Evolutionary conservation across 2,797 vertebrate species (phyloP).

Genomic region (Gephyroberyx darwinii): DNA sequence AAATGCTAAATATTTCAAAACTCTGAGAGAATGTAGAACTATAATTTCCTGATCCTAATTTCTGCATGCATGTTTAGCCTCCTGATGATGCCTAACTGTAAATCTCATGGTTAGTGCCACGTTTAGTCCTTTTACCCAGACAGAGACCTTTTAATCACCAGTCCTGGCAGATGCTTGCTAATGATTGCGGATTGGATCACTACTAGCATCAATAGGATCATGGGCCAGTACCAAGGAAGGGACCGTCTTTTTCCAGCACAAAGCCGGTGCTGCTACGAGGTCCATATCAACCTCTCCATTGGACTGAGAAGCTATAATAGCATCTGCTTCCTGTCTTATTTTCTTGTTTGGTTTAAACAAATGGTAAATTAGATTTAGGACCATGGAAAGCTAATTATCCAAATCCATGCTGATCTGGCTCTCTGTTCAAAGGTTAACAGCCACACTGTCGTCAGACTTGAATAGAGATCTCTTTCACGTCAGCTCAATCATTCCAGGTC

Average conservation of each 20-base stretch:
- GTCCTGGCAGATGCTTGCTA: conserved; percentile 20
- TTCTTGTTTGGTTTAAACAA: conserved; percentile 39
- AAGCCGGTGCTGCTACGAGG: neutral
- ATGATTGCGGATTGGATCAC: conserved; percentile 32
- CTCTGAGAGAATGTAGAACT: too few species aligned
- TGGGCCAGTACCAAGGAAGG: too few species aligned
- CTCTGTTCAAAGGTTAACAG: conserved; percentile 34
- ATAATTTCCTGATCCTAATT: too few species aligned
- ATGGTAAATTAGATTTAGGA: conserved; percentile 43
- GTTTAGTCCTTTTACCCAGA: conserved; percentile 54
- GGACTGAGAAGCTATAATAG: neutral
- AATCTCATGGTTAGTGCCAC: neutral
- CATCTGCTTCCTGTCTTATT: conserved; percentile 11
- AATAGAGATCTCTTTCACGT: neutral
- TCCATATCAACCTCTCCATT: conserved; percentile 12
- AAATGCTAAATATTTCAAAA: too few species aligned
- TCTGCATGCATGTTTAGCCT: neutral
- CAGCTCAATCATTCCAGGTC: neutral
- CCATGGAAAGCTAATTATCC: conserved; percentile 47
- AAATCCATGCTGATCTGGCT: conserved; percentile 53
- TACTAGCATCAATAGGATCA: neutral
- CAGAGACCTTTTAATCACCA: conserved; percentile 40
- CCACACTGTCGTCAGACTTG: neutral
- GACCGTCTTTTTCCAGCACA: conserved; percentile 10
- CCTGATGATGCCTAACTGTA: neutral